phyloP scores from a whole-genome alignment of 2,888 invertebrate genomes.

The Plagiodera versicolora region DNA sequence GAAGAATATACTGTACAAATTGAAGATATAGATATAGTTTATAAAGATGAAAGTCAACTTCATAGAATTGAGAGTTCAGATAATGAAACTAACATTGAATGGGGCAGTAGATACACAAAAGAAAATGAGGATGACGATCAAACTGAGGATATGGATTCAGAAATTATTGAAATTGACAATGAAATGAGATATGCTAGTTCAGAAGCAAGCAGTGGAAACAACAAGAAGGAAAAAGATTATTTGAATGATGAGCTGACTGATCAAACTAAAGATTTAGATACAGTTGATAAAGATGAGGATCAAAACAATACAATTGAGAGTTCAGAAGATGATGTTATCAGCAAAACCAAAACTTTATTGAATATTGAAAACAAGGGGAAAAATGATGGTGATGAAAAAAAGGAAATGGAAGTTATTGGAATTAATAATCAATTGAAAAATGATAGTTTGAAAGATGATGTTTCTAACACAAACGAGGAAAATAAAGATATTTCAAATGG shows the following conservation, averaged over 20 bases:
- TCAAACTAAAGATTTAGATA: not conserved
- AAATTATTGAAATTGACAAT: not conserved
- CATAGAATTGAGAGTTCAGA: no score
- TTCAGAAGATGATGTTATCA: not conserved
- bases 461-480: not conserved
- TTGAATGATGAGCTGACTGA: not conserved
- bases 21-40: no score
- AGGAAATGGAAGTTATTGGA: not conserved
- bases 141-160: not conserved
- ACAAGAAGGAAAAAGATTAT: not conserved
- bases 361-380: no score
- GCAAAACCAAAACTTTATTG: no score
- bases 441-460: not conserved
- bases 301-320: not conserved
- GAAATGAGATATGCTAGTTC: not conserved
- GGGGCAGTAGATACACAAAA: no score
- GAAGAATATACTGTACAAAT: no score
- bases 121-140: not conserved
- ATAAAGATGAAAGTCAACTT: no score
- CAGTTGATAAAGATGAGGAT: conserved; percentile 2
- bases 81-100: no score
- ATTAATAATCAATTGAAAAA: no score
- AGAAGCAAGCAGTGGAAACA: not conserved
- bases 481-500: not conserved
- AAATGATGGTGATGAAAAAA: not conserved